Conservation (phyloP, 2,888 invertebrate species). For the Dione juno region DNA sequence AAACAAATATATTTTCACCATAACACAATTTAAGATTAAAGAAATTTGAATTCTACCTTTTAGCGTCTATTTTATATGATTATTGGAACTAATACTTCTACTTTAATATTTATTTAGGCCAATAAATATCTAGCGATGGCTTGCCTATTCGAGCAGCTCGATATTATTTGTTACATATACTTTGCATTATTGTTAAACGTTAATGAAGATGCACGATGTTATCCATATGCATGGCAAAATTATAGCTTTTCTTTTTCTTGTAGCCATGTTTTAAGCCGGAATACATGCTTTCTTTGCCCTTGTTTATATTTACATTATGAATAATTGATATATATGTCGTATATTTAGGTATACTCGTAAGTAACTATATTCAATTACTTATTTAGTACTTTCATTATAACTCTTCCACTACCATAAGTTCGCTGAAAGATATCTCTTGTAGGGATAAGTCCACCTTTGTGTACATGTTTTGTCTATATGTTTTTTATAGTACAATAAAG, state of each 20-base stretch:
- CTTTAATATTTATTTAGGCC: constrained; percentile 53
- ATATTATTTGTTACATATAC: constrained; percentile 55
- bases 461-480: too few species aligned
- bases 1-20: background rate
- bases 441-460: too few species aligned
- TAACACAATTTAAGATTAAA: background rate
- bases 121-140: constrained; percentile 58
- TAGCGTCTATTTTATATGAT: constrained; percentile 39
- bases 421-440: too few species aligned
- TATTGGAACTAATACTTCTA: constrained; percentile 45
- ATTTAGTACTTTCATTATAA: background rate
- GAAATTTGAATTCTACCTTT: constrained; percentile 12
- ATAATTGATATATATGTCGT: background rate
- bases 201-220: background rate
- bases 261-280: background rate
- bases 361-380: background rate
- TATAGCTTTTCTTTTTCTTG: background rate
- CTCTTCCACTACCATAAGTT: too few species aligned
- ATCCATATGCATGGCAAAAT: background rate
- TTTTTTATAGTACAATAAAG: too few species aligned
- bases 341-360: background rate
- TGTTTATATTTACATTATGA: background rate
- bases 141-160: constrained; percentile 57
- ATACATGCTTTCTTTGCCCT: background rate
- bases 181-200: constrained; percentile 23